These are phyloP conservation scores for Holcopasites calliopsidis DNA, from an alignment of 1,140 invertebrate genomes.

Conservation along the genomic window DNA sequence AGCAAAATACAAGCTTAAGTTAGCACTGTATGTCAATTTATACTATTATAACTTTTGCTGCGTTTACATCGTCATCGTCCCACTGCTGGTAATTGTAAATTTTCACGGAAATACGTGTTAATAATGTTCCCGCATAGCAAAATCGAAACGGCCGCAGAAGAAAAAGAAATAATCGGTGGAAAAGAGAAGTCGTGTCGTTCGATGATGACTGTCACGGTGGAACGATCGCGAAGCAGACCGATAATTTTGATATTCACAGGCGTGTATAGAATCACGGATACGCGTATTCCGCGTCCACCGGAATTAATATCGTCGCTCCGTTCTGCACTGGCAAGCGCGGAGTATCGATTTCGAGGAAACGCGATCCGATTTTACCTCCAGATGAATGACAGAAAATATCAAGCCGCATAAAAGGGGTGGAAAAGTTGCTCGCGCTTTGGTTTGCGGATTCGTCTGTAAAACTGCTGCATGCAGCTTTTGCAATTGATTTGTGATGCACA, in stretches of 20 bases:
- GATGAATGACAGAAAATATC: not conserved
- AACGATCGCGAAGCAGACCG: not conserved
- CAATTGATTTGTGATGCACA: not conserved
- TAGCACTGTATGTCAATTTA: constrained; percentile 7
- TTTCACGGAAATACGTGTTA: not conserved
- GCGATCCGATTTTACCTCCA: constrained; percentile 20
- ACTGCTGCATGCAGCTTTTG: constrained; percentile 11
- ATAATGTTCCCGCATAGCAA: not conserved
- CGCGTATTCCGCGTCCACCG: not conserved
- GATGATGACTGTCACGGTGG: constrained; percentile 12
- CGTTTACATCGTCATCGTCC: not conserved
- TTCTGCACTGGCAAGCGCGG: constrained; percentile 2
- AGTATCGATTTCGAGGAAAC: constrained; percentile 41
- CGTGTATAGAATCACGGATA: not conserved
- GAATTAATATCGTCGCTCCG: constrained; percentile 12
- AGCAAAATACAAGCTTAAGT: constrained; percentile 1
- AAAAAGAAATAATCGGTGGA: not conserved
- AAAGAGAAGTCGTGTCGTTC: not conserved
- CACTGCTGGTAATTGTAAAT: not conserved
- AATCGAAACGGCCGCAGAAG: not conserved
- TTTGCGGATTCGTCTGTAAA: constrained; percentile 5
- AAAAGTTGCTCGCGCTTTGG: constrained; percentile 27
- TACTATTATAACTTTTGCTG: not conserved
- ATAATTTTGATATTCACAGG: not conserved
- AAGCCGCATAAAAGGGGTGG: constrained; percentile 8